Evolutionary conservation across 2,888 invertebrate genomes (phyloP), one percentile per base, ranked within the genome.

Genomic region (Eilema sororculum): DNA sequence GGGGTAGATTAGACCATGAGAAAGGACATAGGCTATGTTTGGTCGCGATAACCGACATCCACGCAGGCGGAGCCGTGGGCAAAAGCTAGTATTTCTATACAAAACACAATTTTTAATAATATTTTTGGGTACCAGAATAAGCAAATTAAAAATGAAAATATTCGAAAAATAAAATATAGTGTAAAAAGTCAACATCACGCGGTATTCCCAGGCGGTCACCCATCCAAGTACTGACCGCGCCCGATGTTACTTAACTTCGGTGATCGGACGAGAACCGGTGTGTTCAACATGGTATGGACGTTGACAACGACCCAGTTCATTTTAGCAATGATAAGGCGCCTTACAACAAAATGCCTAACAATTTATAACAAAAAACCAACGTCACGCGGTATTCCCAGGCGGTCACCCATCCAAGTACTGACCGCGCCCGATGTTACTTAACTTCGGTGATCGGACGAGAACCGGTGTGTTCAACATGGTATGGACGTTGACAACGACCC

Each of bases 361-460:
- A 28, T 28, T 28, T 28, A 28, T 28, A 28, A 28, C 28, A 28
- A 28, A 28, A 28, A 28, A 5, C 28, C 28, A 28, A 28, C 86
- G 84, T 84, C 86, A 87, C 86, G 86, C 87, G 71, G 84, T 89
- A 86, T 87, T 89, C 91, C 91, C 91, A 91, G 89, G 92, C 91
- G 91, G 92, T 93, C 93, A 93, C 92, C 93, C 93, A 93, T 92
- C 92, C 91, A 93, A 93, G 93, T 93, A 93, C 93, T 93, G 90
- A 93, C 90, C 90, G 86, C 93, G 92, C 92, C 93, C 92, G 91
- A 93, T 89, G 92, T 91, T 93, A 93, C 92, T 92, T 93, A 91
- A 93, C 92, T 93, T 93, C 93, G 92, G 93, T 93, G 93, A 93
- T 93, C 93, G 92, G 93, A 93, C 92, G 93, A 93, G 92, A 93